Base-by-base conservation (phyloP, 2,888 invertebrate genomes). In the Stenotaenia linearis region DNA sequence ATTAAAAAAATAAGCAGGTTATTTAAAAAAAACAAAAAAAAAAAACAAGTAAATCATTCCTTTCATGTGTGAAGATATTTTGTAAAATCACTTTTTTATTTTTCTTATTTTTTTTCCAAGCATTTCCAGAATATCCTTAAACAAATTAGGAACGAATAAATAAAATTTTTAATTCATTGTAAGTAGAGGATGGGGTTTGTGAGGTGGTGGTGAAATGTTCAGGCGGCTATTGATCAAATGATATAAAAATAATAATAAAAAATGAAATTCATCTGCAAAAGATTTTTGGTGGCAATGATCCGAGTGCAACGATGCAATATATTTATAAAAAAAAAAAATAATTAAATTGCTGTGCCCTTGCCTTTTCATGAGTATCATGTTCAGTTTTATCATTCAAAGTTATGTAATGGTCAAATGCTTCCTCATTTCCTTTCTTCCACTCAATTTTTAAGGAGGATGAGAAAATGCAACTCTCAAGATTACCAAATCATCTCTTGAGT, bases 21-120 rank as follows among this genome's bases (percentile, higher is more conserved):
- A 50, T 50, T 50, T 18, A 50, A 50, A 40, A 40, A 40, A 50
- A 50, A 32, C 5, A 32, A 6, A 32, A 32, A 32, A 32, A 9
- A 32, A n/a, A n/a, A n/a, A n/a, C n/a, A n/a, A n/a, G n/a, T n/a
- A 32, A 50, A 50, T 74, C 30, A 74, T 74, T 74, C 32, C 75
- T 30, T 74, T 74, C 75, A 32, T 74, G 75, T 25, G 32, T n/a
- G 30, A 74, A 74, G 32, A 74, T 30, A 30, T 74, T 74, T 74
- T 69, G 15, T 32, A 74, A 74, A 74, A 74, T 37, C 37, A 35
- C n/a, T 77, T 37, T 30, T 32, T 77, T 25, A 10, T 6, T 77
- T 75, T 10, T 30, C 9, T 9, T 35, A n/a, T 35, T 35, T 77
- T 32, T 74, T 74, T 32, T 74, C 75, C 75, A 74, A 30, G 75